Percentiles rank a stretch among this genome's conserved stretches.
These are phyloP conservation scores for Mellivora capensis DNA, from an alignment of 2,113 vertebrate genomes.

Conservation along the genomic window DNA sequence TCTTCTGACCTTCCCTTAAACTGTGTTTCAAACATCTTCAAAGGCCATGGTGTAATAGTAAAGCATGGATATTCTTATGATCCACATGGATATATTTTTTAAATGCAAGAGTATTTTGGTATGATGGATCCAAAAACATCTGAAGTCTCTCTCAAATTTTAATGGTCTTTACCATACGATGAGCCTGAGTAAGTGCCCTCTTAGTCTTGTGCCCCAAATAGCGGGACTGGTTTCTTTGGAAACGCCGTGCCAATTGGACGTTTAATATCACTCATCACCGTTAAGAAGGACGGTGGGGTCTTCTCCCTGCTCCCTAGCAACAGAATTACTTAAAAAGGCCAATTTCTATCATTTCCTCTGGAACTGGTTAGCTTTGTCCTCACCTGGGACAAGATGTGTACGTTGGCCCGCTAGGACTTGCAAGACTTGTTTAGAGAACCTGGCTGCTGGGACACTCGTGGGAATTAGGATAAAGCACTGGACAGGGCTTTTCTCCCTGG, in stretches of 20 bases:
- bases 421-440: not conserved
- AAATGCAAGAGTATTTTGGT: not conserved
- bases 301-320: not conserved
- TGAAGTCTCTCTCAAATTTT: not conserved
- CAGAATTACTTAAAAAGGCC: not conserved
- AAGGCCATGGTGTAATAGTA: not conserved
- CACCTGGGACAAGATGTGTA: not conserved
- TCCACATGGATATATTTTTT: not conserved
- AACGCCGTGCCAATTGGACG: not conserved
- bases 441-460: not conserved
- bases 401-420: accelerated
- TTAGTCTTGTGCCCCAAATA: not conserved
- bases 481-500: constrained; percentile 39
- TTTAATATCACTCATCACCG: not conserved
- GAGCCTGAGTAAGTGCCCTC: not conserved
- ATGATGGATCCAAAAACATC: not conserved
- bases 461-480: constrained; percentile 56
- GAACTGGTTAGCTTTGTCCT: not conserved
- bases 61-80: not conserved
- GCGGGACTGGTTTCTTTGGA: not conserved
- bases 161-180: not conserved
- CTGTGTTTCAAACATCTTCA: not conserved
- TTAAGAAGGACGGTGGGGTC: not conserved
- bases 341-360: not conserved
- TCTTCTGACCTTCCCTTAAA: not conserved